A percentile compares a stretch with the other conserved stretches of the same genome.
phyloP scores from a whole-genome alignment of 1,140 invertebrate genomes.

The Macrosteles quadrilineatus region DNA sequence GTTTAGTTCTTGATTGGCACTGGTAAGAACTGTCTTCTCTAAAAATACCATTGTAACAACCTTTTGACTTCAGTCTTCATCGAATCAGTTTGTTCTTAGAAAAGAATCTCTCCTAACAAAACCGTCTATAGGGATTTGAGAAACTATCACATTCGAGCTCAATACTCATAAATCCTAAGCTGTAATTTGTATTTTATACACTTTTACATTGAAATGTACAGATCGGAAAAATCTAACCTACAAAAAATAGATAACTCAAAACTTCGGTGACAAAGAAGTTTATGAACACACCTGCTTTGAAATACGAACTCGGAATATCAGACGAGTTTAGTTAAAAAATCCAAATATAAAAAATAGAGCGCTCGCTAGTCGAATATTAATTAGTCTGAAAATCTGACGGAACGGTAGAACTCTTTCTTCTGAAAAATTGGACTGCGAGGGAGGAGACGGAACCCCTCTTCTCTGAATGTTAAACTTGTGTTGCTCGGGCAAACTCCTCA shows the following conservation, averaged over 20 bases:
- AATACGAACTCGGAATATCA: not conserved
- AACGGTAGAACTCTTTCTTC: conserved; percentile 29
- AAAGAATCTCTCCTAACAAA: too few relatives aligned
- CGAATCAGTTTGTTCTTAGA: too few relatives aligned
- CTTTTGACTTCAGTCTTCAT: too few relatives aligned
- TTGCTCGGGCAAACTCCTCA: conserved; percentile 48
- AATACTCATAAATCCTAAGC: too few relatives aligned
- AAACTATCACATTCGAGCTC: too few relatives aligned
- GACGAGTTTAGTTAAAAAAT: conserved; percentile 1
- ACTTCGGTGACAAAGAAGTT: not conserved
- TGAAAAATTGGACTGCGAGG: conserved; percentile 25
- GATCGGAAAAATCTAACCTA: too few relatives aligned
- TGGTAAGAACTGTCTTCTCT: too few relatives aligned
- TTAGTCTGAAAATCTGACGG: not conserved
- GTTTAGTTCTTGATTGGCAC: too few relatives aligned
- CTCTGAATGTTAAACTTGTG: conserved; percentile 33
- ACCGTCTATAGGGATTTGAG: too few relatives aligned
- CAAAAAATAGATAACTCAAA: not conserved
- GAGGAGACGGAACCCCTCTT: conserved; percentile 28
- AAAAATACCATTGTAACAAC: too few relatives aligned
- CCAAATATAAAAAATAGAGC: conserved; percentile 9
- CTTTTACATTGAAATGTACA: too few relatives aligned
- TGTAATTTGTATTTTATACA: too few relatives aligned
- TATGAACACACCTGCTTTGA: not conserved
- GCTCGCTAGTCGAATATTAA: not conserved